These are phyloP conservation scores for Ooceraea biroi DNA, from an alignment of 1,140 invertebrate species.

Conservation along the genomic window DNA sequence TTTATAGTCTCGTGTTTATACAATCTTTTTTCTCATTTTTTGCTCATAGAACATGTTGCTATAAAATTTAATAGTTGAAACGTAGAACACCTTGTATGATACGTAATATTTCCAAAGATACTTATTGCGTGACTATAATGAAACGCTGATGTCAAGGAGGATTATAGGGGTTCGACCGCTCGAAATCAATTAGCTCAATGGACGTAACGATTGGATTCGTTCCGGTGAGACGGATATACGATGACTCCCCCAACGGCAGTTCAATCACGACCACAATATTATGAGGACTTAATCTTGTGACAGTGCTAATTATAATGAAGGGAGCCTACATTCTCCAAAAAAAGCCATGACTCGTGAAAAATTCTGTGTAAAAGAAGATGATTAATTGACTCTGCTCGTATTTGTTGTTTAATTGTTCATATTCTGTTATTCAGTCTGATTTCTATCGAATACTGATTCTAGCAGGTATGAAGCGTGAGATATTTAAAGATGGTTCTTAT, in stretches of 20 bases:
- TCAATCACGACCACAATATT: conserved; percentile 34
- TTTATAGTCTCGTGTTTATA: too few relatives aligned
- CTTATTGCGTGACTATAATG: conserved; percentile 58
- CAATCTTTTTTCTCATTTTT: too few relatives aligned
- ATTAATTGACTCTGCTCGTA: conserved; percentile 6
- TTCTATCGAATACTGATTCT: not conserved
- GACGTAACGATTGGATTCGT: conserved; percentile 55
- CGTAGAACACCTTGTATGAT: too few relatives aligned
- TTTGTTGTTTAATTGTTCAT: not conserved
- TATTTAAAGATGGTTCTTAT: not conserved
- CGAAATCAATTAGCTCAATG: conserved; percentile 56
- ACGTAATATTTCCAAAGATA: conserved; percentile 1
- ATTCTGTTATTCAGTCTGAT: not conserved
- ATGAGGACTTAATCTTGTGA: not conserved
- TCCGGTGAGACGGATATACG: conserved; percentile 21
- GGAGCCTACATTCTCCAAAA: not conserved
- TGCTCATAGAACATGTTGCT: too few relatives aligned
- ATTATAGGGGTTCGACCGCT: conserved; percentile 34
- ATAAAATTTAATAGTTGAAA: too few relatives aligned
- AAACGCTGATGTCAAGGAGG: not conserved
- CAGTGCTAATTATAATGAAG: conserved; percentile 39
- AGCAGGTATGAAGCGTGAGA: not conserved
- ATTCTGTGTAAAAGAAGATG: not conserved
- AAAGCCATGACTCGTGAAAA: conserved; percentile 3
- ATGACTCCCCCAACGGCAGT: conserved; percentile 13